Percentiles rank a stretch among this genome's conserved stretches.
Conservation (phyloP, 1,140 invertebrate species). For the Zaprionus ghesquierei region DNA sequence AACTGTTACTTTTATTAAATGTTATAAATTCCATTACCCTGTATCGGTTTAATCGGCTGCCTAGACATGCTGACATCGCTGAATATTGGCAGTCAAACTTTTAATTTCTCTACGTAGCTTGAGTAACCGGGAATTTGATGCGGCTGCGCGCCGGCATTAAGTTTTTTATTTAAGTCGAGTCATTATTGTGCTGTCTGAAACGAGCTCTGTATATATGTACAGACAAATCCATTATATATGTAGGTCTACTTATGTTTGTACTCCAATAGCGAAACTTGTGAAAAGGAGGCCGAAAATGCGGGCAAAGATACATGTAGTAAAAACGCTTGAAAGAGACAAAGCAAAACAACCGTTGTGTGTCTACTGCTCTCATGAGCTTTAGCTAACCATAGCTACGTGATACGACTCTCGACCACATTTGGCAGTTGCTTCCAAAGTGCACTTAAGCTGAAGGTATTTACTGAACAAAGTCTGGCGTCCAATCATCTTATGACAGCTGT, state of each 20-base stretch:
- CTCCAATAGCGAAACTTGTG: background rate
- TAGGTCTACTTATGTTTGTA: background rate
- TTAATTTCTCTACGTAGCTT: background rate
- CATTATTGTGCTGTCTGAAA: background rate
- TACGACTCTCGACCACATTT: background rate
- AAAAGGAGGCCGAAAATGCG: background rate
- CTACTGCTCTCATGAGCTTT: background rate
- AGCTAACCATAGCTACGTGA: background rate
- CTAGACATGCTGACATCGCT: background rate
- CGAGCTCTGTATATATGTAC: conserved; percentile 8
- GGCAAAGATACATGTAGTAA: background rate
- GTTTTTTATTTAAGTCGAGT: background rate
- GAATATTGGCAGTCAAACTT: background rate
- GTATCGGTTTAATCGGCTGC: background rate
- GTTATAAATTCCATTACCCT: background rate
- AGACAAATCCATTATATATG: conserved; percentile 1
- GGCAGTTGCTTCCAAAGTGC: background rate
- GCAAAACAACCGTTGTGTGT: background rate
- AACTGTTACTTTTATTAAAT: background rate
- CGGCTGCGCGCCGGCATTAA: background rate
- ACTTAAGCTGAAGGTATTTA: background rate
- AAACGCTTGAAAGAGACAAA: background rate
- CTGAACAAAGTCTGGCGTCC: background rate
- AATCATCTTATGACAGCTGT: background rate
- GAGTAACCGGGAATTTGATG: background rate